Percentiles rank a stretch among this genome's conserved stretches.
These are phyloP conservation scores for Bothrops jararaca DNA, from an alignment of 2,113 vertebrate species.

Conservation along the genomic window DNA sequence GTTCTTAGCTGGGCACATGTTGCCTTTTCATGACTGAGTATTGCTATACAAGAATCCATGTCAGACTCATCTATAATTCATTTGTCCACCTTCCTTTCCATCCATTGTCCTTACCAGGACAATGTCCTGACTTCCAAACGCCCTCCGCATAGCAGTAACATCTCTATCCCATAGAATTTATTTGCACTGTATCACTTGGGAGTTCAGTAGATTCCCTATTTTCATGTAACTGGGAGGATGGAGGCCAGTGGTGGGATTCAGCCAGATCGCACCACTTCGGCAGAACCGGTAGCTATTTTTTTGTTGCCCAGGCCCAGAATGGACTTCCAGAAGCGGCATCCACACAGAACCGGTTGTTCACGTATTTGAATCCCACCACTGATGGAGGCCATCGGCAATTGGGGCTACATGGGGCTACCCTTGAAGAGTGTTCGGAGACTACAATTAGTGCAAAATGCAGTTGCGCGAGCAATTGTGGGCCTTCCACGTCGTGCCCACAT, in stretches of 20 bases:
- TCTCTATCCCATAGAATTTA: background rate
- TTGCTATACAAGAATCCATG: background rate
- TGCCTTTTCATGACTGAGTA: background rate
- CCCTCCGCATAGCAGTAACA: background rate
- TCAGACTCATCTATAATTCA: background rate
- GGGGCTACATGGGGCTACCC: no score
- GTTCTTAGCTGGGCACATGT: background rate
- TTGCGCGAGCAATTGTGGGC: no score
- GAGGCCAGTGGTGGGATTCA: no score
- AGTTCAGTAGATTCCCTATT: background rate
- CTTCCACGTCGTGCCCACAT: no score
- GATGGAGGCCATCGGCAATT: background rate
- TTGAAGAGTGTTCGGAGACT: no score
- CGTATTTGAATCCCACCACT: no score
- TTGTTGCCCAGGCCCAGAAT: no score
- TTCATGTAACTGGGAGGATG: background rate
- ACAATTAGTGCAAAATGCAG: no score
- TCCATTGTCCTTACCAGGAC: background rate
- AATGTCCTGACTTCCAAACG: background rate
- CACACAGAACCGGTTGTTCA: no score
- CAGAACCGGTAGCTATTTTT: no score
- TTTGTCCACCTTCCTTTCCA: background rate
- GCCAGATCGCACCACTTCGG: no score
- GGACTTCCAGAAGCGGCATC: no score
- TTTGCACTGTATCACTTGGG: background rate